A percentile compares a stretch with the other conserved stretches of the same genome.
Conservation (phyloP, 2,113 vertebrate genomes). For the Xenus cinereus region DNA sequence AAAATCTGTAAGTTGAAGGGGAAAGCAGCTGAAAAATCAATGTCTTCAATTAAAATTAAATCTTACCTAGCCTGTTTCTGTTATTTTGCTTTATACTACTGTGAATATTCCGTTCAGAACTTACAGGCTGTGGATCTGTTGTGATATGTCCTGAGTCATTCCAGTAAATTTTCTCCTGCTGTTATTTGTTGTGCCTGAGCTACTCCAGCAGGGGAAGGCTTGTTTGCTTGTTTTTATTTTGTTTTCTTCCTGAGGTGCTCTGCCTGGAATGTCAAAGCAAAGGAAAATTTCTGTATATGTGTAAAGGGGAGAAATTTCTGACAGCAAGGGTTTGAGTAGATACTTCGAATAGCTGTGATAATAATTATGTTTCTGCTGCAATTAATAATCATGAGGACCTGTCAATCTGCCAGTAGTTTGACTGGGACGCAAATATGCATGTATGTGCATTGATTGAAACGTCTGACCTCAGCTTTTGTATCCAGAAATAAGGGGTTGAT, state of each 20-base stretch:
- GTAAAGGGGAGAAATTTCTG: neutral
- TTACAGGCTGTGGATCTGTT: neutral
- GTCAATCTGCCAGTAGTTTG: neutral
- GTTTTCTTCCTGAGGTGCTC: neutral
- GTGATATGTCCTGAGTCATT: neutral
- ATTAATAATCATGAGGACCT: neutral
- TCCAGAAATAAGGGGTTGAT: conserved; percentile 4
- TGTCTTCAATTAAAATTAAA: neutral
- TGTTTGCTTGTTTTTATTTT: neutral
- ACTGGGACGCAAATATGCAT: neutral
- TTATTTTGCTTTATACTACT: neutral
- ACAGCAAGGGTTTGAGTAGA: neutral
- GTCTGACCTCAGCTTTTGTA: neutral
- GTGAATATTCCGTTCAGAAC: neutral
- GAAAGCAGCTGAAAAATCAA: neutral
- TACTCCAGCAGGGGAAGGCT: neutral
- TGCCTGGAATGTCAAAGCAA: neutral
- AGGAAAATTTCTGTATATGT: neutral
- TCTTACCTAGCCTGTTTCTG: neutral
- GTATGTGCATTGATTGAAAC: neutral
- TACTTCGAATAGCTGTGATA: neutral
- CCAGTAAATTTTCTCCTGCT: neutral
- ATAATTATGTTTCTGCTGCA: no score
- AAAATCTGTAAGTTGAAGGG: neutral
- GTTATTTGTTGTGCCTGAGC: neutral